A percentile compares a stretch with the other conserved stretches of the same genome.
Evolutionary conservation across 2,113 vertebrate species (phyloP).

Genomic region (Anoura caudifer): DNA sequence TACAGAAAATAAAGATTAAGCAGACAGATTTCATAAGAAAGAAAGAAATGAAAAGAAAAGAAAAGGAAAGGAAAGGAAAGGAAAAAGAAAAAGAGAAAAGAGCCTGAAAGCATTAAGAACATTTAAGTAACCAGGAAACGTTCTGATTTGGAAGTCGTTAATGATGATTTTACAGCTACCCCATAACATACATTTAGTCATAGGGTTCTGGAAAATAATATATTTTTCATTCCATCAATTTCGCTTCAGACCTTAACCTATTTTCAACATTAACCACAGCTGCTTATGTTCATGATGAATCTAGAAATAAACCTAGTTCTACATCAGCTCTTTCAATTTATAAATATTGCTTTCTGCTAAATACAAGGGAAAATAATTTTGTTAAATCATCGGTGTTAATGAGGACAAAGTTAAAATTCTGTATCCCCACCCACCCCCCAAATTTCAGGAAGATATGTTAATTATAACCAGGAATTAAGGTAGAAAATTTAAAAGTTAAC

Average conservation of each 20-base stretch:
- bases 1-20: background rate
- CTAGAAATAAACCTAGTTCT: constrained; percentile 64
- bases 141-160: background rate
- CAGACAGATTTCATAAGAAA: background rate
- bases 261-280: constrained; percentile 69
- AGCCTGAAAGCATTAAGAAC: background rate
- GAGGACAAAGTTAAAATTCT: background rate
- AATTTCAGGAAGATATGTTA: background rate
- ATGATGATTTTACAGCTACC: background rate
- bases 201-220: constrained; percentile 29
- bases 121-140: background rate
- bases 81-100: background rate
- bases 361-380: background rate
- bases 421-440: background rate
- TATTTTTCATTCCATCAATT: constrained; percentile 66
- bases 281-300: constrained; percentile 44
- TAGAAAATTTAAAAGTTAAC: background rate
- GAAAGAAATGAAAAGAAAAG: background rate
- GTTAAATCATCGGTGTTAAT: background rate
- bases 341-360: constrained; percentile 38
- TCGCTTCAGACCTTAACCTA: constrained; percentile 57
- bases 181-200: constrained; percentile 37
- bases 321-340: constrained; percentile 54
- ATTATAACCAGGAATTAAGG: constrained; percentile 16
- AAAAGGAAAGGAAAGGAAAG: too few relatives aligned